phyloP scores from a whole-genome alignment of 2,113 vertebrate genomes.

The Plecotus auritus region DNA sequence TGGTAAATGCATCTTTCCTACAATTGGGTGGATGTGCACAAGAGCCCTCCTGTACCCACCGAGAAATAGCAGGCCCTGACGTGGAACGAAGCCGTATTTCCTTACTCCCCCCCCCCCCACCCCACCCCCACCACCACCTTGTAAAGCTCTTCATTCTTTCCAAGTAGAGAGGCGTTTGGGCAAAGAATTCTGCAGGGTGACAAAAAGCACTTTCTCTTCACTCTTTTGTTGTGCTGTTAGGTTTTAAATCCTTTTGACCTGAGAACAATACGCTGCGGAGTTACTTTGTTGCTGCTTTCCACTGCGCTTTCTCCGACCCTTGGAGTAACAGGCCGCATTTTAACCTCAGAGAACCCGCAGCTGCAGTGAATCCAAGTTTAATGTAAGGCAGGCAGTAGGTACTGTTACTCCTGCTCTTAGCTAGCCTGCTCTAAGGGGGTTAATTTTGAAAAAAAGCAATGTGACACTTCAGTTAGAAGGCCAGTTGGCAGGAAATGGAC shows the following conservation, averaged over 20 bases:
- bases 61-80: constrained; percentile 52
- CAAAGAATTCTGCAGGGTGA: constrained; percentile 55
- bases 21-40: neutral
- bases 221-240: constrained; percentile 59
- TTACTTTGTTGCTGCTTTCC: constrained; percentile 30
- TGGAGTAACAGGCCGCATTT: constrained; percentile 38
- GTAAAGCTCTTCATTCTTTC: constrained; percentile 55
- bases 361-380: neutral
- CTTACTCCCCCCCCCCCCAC: neutral
- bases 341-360: constrained; percentile 13
- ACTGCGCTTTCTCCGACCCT: neutral
- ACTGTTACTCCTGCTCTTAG: neutral
- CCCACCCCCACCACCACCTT: neutral
- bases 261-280: constrained; percentile 39
- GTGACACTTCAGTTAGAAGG: constrained; percentile 31
- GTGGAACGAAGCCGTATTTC: constrained; percentile 51
- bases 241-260: constrained; percentile 36
- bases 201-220: constrained; percentile 45
- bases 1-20: constrained; percentile 47
- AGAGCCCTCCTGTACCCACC: constrained; percentile 5
- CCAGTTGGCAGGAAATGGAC: constrained; percentile 44
- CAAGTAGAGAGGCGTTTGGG: constrained; percentile 59
- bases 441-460: constrained; percentile 43
- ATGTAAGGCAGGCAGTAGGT: neutral
- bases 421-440: constrained; percentile 28